phyloP scores from a whole-genome alignment of 2,113 vertebrate species.

The Rhagologus leucostigma region DNA sequence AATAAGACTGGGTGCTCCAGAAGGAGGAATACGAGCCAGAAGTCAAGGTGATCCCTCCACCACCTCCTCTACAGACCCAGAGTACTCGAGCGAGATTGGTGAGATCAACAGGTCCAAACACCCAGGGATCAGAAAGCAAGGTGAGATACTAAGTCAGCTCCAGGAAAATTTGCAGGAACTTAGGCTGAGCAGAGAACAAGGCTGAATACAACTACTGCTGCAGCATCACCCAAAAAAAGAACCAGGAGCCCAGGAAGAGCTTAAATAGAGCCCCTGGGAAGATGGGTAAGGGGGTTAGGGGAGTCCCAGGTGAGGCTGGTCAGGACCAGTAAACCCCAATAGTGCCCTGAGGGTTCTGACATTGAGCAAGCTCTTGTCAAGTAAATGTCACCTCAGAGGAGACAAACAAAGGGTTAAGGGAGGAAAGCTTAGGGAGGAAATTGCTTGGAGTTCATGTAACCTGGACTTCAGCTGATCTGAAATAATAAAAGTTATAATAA shows the following conservation, averaged over 20 bases:
- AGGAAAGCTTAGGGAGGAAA: background rate
- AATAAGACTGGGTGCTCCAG: background rate
- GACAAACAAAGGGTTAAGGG: background rate
- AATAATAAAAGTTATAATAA: background rate
- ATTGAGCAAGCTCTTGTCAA: background rate
- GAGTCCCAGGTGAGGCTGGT: background rate
- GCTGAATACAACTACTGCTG: fast-evolving
- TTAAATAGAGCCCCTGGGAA: background rate
- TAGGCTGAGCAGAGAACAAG: background rate
- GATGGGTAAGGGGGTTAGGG: fast-evolving
- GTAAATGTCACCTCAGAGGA: background rate
- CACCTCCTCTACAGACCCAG: background rate
- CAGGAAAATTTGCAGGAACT: background rate
- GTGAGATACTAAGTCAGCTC: background rate
- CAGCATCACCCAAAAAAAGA: fast-evolving
- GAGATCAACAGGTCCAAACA: background rate
- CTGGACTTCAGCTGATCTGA: background rate
- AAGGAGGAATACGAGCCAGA: background rate
- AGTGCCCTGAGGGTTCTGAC: fast-evolving
- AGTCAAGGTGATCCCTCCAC: background rate
- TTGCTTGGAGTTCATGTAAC: fast-evolving
- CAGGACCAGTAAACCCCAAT: background rate
- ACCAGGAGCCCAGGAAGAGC: fast-evolving
- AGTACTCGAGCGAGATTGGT: background rate
- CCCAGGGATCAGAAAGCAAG: background rate